Base-by-base conservation (phyloP, 2,797 vertebrate species). In the Chaetodon trifasciatus region DNA sequence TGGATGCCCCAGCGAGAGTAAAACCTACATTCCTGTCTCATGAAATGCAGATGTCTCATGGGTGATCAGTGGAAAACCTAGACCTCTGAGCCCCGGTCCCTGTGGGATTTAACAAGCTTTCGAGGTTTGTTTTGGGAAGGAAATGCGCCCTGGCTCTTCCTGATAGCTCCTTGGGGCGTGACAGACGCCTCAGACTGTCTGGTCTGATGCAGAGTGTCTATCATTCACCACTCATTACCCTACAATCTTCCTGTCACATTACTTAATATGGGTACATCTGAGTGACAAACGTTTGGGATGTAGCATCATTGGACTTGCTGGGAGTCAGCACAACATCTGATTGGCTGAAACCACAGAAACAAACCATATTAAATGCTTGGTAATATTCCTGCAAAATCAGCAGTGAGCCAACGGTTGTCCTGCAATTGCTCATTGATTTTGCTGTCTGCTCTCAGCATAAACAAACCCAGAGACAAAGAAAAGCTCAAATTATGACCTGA, bases 11-110 rank as follows among this genome's bases (percentile, higher is more conserved):
- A 62, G 74, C 6, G 55, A 63, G 81, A 88, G 70, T 85, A 69
- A 82, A 90, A 79, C 77, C 71, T 83, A 50, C 75, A 86, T 67
- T 84, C 78, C 58, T 68, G 37, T 61, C 76, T 85, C 65, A 86
- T 86, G 63, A 90, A 92, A 83, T 75, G 70, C 88, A 91, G 86
- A 89, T 84, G 84, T 86, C 67, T 82, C 70, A 17, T 32, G 67
- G 69, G 58, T 64, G 76, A 87, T 77, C 75, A 77, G 75, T 0
- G 35, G 73, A 74, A 85, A 86, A 70, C 19, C 6, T 24, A n/a
- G 23, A 52, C 50, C 49, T 62, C 49, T 80, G 28, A 21, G 28
- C 52, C n/a, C 7, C 19, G 28, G 61, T 88, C 79, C 70, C 61
- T 55, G 52, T 71, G 70, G 76, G 77, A 77, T 89, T 88, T 88